Evolutionary conservation across 92 coral and sea anemone genomes (phyloP), one percentile per base, ranked within the genome.

Genomic region (Phymanthus crucifer): DNA sequence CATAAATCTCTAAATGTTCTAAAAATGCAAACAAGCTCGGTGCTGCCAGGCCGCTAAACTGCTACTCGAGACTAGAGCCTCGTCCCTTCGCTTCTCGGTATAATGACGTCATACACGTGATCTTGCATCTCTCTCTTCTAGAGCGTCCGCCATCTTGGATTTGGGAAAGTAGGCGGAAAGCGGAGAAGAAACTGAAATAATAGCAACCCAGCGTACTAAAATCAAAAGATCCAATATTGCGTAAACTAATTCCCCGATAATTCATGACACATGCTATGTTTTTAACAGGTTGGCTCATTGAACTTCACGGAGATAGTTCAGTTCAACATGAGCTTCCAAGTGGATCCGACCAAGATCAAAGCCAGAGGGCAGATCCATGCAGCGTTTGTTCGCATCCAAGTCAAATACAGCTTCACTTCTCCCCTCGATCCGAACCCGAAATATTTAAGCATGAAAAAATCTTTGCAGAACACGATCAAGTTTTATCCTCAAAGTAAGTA

Each of bases 401-500:
- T 77, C 7, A 21, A 46, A 32, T 77, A 29, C 38, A 23, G 36
- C 26, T 77, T 50, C 17, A 21, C 56, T 24, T 77, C 81, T 12
- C 81, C 81, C 1, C 40, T 61, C 18, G 23, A 77, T 64, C 72
- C 72, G 32, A 16, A 47, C 23, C 57, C 56, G 23, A 24, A 40
- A 21, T 13, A 31, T 13, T 37, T 36, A 6, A 23, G 2, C 17
- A 61, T 77, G 47, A 43, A 64, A 23, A 26, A 27, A n/a, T 40
- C 81, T 13, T 47, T 29, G n/a, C 24, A 64, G 11, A 64, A n/a
- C 36, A 64, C 56, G 0, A 24, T 77, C 57, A 61, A 77, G 81
- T 77, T 77, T 43, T 77, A 77, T 27, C 19, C 72, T 21, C 34
- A 77, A 18, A 36, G 81, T 77, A 64, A 21, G 81, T 64, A 21